Conservation (phyloP, 2,797 vertebrate genomes). For the Enteromius thamalakanensis region DNA sequence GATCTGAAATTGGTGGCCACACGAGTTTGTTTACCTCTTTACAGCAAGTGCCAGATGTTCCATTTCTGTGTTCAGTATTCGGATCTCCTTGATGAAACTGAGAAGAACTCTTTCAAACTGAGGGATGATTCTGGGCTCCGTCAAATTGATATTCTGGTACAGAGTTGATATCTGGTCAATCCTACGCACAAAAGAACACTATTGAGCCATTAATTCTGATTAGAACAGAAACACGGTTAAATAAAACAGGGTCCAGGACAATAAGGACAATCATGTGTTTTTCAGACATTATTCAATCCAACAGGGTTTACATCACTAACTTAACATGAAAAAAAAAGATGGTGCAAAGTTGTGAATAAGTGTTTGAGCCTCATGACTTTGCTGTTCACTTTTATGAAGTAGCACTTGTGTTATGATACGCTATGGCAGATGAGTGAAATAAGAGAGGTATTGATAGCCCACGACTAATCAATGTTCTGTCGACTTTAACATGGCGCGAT, state of each 20-base stretch:
- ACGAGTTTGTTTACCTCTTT: constrained; percentile 81
- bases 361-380: constrained; percentile 23
- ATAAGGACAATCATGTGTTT: constrained; percentile 6
- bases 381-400: background rate
- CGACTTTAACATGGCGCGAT: background rate
- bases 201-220: background rate
- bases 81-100: constrained; percentile 91
- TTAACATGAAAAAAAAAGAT: background rate
- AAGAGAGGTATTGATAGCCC: constrained; percentile 12
- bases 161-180: constrained; percentile 87
- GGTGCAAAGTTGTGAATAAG: constrained; percentile 18
- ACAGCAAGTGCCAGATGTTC: constrained; percentile 91
- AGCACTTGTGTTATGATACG: background rate
- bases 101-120: constrained; percentile 89
- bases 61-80: constrained; percentile 90
- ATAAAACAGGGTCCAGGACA: background rate
- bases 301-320: background rate
- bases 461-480: constrained; percentile 40
- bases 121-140: constrained; percentile 88
- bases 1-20: background rate
- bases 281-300: background rate
- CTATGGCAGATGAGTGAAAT: constrained; percentile 11
- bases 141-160: constrained; percentile 92
- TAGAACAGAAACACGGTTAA: background rate
- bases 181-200: constrained; percentile 69